Evolutionary conservation across 2,888 invertebrate species (phyloP).

Genomic region (Brassicogethes aeneus): DNA sequence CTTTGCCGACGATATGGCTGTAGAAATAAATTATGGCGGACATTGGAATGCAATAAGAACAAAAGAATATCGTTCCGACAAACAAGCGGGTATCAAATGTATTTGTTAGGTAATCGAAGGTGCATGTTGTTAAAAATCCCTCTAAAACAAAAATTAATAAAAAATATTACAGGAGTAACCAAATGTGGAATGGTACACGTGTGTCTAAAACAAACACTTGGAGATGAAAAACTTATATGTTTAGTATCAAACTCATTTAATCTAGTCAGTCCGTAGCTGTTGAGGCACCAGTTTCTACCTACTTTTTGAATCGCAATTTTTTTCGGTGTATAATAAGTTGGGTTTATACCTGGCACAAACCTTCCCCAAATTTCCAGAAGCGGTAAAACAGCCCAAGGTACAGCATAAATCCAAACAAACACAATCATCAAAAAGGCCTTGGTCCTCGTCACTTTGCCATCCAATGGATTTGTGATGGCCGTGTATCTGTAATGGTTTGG

Average conservation of each 20-base stretch:
- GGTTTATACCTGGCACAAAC: constrained; percentile 65
- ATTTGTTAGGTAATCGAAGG: constrained; percentile 73
- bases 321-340: too few relatives aligned
- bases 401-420: constrained; percentile 64
- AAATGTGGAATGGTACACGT: too few relatives aligned
- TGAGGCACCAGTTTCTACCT: too few relatives aligned
- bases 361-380: constrained; percentile 78
- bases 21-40: constrained; percentile 71
- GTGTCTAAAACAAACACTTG: too few relatives aligned
- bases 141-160: constrained; percentile 47
- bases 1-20: constrained; percentile 78
- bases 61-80: constrained; percentile 65
- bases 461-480: constrained; percentile 74
- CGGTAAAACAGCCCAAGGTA: constrained; percentile 77
- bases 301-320: too few relatives aligned
- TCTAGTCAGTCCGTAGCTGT: too few relatives aligned
- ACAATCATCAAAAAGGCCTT: constrained; percentile 69
- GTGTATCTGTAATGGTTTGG: too few relatives aligned
- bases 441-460: constrained; percentile 71
- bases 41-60: constrained; percentile 73
- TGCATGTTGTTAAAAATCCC: constrained; percentile 81
- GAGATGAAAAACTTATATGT: too few relatives aligned
- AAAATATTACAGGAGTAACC: background rate
- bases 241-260: too few relatives aligned
- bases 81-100: constrained; percentile 72